A percentile compares a stretch with the other conserved stretches of the same genome.
These are phyloP conservation scores for Orchestia grillus DNA, from an alignment of 1,140 invertebrate genomes.

Conservation along the genomic window DNA sequence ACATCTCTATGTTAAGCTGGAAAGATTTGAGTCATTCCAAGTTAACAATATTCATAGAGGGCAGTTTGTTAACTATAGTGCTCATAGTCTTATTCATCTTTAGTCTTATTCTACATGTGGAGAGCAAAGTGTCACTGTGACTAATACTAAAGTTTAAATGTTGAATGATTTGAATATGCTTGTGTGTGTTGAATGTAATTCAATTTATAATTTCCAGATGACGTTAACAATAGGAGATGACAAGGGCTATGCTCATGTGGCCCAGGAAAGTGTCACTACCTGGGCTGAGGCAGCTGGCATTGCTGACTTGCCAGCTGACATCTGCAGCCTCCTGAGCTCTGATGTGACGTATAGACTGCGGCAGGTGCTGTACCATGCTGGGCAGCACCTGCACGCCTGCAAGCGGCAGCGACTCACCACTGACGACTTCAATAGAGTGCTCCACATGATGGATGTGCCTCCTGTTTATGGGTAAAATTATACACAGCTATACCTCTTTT, in stretches of 20 bases:
- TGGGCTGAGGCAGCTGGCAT: constrained; percentile 64
- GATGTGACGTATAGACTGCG: constrained; percentile 65
- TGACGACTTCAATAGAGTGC: constrained; percentile 64
- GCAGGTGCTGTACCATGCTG: constrained; percentile 62
- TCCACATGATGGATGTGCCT: constrained; percentile 64
- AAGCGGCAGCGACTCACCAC: constrained; percentile 63
- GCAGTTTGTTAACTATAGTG: too few relatives aligned
- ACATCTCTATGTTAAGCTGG: too few relatives aligned
- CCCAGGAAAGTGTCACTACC: constrained; percentile 64
- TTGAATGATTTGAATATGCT: too few relatives aligned
- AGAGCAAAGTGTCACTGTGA: too few relatives aligned
- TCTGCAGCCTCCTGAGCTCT: constrained; percentile 58
- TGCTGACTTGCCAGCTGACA: constrained; percentile 62
- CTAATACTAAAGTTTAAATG: too few relatives aligned
- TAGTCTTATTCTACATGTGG: too few relatives aligned
- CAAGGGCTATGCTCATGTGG: constrained; percentile 63
- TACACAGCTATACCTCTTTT: neutral
- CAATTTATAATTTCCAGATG: neutral
- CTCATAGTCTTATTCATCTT: too few relatives aligned
- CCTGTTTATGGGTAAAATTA: constrained; percentile 59
- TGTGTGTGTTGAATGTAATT: neutral
- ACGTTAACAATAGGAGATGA: constrained; percentile 56
- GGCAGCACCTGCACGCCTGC: constrained; percentile 62
- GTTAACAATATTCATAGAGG: too few relatives aligned
- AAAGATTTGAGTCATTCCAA: too few relatives aligned